A percentile compares a stretch with the other conserved stretches of the same genome.
Evolutionary conservation across 1,140 invertebrate genomes (phyloP).

Genomic region (Papilio aristodemus): DNA sequence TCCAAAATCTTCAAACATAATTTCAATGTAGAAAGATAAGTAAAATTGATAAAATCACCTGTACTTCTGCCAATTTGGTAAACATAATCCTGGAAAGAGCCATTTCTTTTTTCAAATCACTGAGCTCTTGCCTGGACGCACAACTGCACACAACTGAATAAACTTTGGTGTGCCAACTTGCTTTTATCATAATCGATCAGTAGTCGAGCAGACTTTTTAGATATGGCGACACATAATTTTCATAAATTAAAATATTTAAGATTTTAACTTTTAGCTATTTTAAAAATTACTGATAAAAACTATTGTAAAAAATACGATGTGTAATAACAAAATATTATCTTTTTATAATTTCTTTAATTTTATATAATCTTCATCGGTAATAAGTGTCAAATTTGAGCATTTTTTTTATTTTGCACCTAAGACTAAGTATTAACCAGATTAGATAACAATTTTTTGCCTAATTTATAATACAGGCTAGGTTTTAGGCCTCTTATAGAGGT

Average conservation of each 20-base stretch:
- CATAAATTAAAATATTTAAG: not conserved
- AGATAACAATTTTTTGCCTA: no score
- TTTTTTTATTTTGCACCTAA: no score
- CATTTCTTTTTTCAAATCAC: conserved; percentile 68
- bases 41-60: conserved; percentile 53
- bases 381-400: no score
- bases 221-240: conserved; percentile 25
- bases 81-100: conserved; percentile 72
- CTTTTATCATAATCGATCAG: conserved; percentile 59
- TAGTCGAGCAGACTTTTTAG: conserved; percentile 41
- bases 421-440: no score
- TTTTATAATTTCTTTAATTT: not conserved
- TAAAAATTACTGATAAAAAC: no score
- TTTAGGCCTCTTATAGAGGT: no score
- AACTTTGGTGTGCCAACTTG: conserved; percentile 38
- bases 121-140: conserved; percentile 62
- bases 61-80: conserved; percentile 65
- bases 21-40: not conserved
- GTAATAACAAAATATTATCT: not conserved
- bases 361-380: no score
- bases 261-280: no score
- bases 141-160: conserved; percentile 61
- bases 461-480: no score
- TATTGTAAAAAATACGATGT: no score
- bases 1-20: conserved; percentile 23